Percentiles rank a stretch among this genome's conserved stretches.
phyloP scores from a whole-genome alignment of 2,113 vertebrate genomes.

The Rutilus rutilus region DNA sequence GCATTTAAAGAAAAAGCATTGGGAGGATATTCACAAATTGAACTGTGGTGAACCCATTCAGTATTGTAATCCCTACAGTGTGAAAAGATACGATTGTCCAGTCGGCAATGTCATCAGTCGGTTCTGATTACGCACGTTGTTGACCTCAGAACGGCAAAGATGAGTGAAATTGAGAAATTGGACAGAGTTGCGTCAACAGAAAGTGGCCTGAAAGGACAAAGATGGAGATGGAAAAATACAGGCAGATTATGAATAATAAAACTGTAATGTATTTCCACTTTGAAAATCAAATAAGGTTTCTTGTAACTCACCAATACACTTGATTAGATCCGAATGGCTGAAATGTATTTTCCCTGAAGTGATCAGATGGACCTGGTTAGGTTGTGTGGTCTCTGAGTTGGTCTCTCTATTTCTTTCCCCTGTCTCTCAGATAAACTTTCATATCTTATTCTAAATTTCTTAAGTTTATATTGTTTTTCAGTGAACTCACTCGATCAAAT shows the following conservation, averaged over 20 bases:
- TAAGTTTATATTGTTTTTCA: background rate
- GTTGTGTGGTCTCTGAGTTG: background rate
- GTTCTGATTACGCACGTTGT: slow-evolving; percentile 46
- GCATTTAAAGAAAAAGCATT: background rate
- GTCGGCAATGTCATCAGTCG: slow-evolving; percentile 34
- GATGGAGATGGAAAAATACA: background rate
- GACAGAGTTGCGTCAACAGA: background rate
- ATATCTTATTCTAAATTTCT: background rate
- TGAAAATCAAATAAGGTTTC: background rate
- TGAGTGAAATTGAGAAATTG: slow-evolving; percentile 24
- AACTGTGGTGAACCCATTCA: background rate
- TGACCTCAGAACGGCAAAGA: slow-evolving; percentile 9
- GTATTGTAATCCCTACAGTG: background rate
- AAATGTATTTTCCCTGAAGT: background rate
- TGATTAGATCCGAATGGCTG: slow-evolving; percentile 18
- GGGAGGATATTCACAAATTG: background rate
- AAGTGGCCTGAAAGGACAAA: background rate
- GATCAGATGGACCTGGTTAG: slow-evolving; percentile 21
- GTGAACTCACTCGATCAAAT: background rate
- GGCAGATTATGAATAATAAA: background rate
- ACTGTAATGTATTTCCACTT: background rate
- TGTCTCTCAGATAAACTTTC: background rate
- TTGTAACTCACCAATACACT: slow-evolving; percentile 18
- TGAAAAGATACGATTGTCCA: background rate
- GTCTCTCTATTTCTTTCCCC: background rate